A percentile compares a stretch with the other conserved stretches of the same genome.
Evolutionary conservation across 2,797 vertebrate genomes (phyloP).

Genomic region (Cynopterus sphinx): DNA sequence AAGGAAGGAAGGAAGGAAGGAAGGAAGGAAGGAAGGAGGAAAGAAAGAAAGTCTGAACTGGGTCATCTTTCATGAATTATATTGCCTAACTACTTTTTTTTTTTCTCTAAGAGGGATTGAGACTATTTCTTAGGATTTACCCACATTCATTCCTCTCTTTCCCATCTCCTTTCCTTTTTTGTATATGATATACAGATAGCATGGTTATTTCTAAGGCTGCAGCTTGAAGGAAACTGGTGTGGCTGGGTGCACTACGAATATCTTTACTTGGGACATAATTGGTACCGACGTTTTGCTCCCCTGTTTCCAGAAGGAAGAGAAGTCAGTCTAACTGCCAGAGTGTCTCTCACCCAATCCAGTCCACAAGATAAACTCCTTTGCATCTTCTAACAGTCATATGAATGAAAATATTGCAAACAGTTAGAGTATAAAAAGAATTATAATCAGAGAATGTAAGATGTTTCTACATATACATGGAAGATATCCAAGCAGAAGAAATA

Average conservation of each 20-base stretch:
- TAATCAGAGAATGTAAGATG: neutral
- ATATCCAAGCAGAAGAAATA: neutral
- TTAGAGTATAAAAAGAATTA: neutral
- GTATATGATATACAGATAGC: neutral
- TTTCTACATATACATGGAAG: neutral
- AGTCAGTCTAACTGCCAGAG: neutral
- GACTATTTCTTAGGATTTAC: neutral
- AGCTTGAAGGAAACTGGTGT: neutral
- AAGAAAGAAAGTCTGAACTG: neutral
- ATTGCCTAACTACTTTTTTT: neutral
- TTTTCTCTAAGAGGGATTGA: neutral
- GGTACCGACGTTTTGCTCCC: neutral
- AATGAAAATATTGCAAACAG: neutral
- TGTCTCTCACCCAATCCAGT: neutral
- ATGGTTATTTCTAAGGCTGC: neutral
- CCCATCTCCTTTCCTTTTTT: neutral
- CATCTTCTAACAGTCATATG: neutral
- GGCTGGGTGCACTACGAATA: neutral
- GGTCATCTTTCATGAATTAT: neutral
- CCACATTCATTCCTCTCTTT: neutral
- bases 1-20: too few species aligned
- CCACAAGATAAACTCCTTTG: neutral
- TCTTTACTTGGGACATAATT: neutral
- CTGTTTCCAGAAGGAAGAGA: neutral
- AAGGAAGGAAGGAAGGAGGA: neutral